Conservation (phyloP, 2,113 vertebrate genomes). For the Pandion haliaetus region DNA sequence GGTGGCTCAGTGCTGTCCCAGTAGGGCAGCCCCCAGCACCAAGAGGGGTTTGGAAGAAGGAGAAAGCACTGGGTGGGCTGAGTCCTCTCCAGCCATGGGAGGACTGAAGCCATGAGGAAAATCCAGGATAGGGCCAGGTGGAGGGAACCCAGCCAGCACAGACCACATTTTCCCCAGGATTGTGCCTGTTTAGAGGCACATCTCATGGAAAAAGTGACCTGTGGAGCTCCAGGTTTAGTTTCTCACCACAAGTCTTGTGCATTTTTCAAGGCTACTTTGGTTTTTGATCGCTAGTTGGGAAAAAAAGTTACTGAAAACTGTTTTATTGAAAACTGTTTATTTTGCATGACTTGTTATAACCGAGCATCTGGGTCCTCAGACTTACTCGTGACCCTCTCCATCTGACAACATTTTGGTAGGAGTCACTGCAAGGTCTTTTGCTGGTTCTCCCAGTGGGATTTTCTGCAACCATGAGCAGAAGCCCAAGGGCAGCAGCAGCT, state of each 20-base stretch:
- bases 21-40: neutral
- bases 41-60: neutral
- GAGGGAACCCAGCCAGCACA: neutral
- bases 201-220: neutral
- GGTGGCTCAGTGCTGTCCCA: rapidly evolving
- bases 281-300: neutral
- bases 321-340: neutral
- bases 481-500: neutral
- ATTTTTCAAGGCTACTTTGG: neutral
- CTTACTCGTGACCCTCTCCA: neutral
- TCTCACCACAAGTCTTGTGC: neutral
- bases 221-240: neutral
- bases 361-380: neutral
- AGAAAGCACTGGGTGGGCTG: neutral
- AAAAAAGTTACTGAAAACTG: neutral
- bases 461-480: neutral
- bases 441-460: neutral
- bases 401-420: neutral
- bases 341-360: neutral
- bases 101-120: neutral
- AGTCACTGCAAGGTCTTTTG: neutral
- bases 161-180: neutral
- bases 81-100: neutral
- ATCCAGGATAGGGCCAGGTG: neutral
- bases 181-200: neutral